Conservation (phyloP, 2,888 invertebrate species). For the Drosophila rubida region DNA sequence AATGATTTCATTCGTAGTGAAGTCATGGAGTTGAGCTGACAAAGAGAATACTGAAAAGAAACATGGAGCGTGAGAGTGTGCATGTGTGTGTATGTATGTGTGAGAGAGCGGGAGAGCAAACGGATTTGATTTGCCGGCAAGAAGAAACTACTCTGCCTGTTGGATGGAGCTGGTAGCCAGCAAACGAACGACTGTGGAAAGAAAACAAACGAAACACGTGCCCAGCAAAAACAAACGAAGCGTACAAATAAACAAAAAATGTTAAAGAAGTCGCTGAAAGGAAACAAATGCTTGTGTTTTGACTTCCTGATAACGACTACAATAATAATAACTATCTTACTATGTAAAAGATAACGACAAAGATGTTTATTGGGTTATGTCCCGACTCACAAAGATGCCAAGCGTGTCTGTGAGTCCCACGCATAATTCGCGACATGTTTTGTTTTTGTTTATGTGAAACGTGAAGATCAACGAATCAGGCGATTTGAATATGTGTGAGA, state of each 20-base stretch:
- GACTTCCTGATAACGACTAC: constrained; percentile 28
- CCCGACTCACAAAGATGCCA: background rate
- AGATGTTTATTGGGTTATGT: constrained; percentile 27
- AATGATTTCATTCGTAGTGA: constrained; percentile 55
- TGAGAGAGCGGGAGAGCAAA: constrained; percentile 8
- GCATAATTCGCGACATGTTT: constrained; percentile 33
- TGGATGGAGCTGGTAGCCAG: constrained; percentile 35
- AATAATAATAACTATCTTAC: background rate
- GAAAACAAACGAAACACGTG: constrained; percentile 53
- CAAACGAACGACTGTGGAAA: constrained; percentile 39
- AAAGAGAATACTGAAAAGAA: constrained; percentile 25
- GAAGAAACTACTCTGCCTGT: constrained; percentile 4
- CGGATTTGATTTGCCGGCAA: constrained; percentile 37
- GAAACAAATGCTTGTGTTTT: constrained; percentile 8
- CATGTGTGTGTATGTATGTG: background rate
- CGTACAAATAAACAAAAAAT: constrained; percentile 29
- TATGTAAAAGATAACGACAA: background rate
- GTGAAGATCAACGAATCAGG: constrained; percentile 30
- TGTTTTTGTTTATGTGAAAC: constrained; percentile 37
- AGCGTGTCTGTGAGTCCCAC: constrained; percentile 10
- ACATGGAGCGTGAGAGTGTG: constrained; percentile 7
- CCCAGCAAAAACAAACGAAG: constrained; percentile 40
- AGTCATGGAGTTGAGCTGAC: constrained; percentile 46
- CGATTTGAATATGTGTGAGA: constrained; percentile 7
- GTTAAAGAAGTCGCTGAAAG: constrained; percentile 25